Percentiles rank a stretch among this genome's conserved stretches.
phyloP scores from a whole-genome alignment of 2,797 vertebrate species.

The Catharus ustulatus region DNA sequence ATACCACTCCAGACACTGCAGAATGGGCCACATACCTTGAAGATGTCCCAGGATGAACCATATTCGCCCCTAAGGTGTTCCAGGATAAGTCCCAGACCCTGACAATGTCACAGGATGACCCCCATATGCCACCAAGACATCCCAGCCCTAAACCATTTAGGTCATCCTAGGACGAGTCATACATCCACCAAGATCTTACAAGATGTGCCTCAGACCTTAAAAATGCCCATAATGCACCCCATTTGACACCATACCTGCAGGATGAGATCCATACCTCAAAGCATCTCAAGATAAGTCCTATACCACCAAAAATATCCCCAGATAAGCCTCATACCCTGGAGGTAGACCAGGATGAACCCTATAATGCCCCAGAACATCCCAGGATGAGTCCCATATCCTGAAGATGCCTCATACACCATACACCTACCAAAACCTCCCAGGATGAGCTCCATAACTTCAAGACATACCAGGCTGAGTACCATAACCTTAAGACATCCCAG shows the following conservation, averaged over 20 bases:
- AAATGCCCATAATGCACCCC: neutral
- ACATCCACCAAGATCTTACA: neutral
- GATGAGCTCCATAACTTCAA: no score
- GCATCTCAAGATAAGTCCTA: neutral
- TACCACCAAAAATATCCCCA: neutral
- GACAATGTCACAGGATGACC: neutral
- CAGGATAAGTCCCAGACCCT: neutral
- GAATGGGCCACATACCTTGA: neutral
- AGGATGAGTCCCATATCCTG: neutral
- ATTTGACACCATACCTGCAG: no score
- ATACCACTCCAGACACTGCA: no score
- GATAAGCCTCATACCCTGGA: neutral
- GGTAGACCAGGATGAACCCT: neutral
- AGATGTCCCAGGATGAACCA: neutral
- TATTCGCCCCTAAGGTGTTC: neutral
- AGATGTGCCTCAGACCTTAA: neutral
- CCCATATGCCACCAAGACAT: neutral
- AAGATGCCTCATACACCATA: neutral
- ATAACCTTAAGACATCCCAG: no score
- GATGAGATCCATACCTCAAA: neutral
- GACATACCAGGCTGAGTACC: no score
- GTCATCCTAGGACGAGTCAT: neutral
- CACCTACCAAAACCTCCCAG: no score
- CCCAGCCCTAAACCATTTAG: neutral
- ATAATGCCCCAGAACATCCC: neutral